Base-by-base conservation (phyloP, 2,797 vertebrate species). In the Austrolebias charrua region DNA sequence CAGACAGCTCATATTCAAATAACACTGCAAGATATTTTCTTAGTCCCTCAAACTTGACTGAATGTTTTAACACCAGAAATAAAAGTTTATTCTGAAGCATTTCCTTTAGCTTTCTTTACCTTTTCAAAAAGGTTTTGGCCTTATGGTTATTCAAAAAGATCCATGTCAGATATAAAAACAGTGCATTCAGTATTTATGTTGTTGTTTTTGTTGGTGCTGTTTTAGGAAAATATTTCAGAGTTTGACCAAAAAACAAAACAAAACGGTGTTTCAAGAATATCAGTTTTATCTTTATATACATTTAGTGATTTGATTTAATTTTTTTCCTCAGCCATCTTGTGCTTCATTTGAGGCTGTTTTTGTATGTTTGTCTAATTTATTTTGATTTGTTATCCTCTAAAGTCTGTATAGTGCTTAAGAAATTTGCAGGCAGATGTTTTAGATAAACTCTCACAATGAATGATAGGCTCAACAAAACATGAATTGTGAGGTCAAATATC, bases 341-440 rank as follows among this genome's bases (percentile, higher is more conserved):
- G 47, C 47, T 66, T 59, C 63, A 63, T 79, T 71, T 76, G 2
- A 59, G 46, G 55, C 13, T 73, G 35, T 63, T 58, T 28, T 60
- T 45, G 58, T 55, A 49, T 68, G 29, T 5, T 54, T 57, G 38
- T 61, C 51, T 19, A 50, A 57, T 76, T 79, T 63, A 16, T 83
- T 84, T 79, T 38, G 18, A 55, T 71, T 77, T 66, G 44, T 29
- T 78, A 55, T 58, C 58, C 74, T 54, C 67, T 33, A 69, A 79
- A 76, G 71, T 70, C 60, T 45, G 24, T 74, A 77, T 52, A 78
- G 58, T 44, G 48, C 57, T 20, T 38, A 10, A 55, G 60, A 56
- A 38, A 6, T 38, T 70, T 57, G 24, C 24, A 12, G 6, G 12
- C 11, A 7, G 31, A 35, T 57, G 55, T 64, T 19, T 52, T 31